These are phyloP conservation scores for Prolemur simus DNA, from an alignment of 2,113 vertebrate genomes.

Conservation along the genomic window DNA sequence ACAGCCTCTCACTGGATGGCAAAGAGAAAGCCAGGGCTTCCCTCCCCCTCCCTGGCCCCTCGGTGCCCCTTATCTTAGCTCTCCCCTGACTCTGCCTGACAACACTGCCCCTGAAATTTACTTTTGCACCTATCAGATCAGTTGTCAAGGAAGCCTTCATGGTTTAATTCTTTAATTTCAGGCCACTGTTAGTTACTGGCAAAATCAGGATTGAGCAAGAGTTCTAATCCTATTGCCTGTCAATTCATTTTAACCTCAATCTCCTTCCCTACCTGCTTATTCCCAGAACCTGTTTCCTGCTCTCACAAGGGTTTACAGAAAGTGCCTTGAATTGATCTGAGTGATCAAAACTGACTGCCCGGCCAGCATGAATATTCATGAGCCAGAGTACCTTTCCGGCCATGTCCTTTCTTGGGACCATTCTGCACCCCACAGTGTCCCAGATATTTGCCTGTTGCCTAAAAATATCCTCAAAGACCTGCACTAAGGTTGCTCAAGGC, in stretches of 20 bases:
- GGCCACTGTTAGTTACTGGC: slow-evolving; percentile 67
- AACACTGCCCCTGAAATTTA: slow-evolving; percentile 58
- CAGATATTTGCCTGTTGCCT: background rate
- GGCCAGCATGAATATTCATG: slow-evolving; percentile 76
- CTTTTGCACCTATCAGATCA: slow-evolving; percentile 46
- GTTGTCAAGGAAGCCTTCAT: slow-evolving; percentile 68
- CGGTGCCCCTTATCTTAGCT: background rate
- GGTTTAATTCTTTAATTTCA: slow-evolving; percentile 81
- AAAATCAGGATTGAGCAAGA: slow-evolving; percentile 72
- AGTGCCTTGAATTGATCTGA: slow-evolving; percentile 70
- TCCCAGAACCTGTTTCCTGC: slow-evolving; percentile 69
- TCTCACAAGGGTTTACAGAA: slow-evolving; percentile 67
- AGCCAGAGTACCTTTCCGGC: background rate
- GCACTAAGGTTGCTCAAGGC: background rate
- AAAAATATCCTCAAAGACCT: background rate
- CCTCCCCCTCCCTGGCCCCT: background rate
- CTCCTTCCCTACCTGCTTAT: slow-evolving; percentile 64
- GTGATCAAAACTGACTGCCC: slow-evolving; percentile 77
- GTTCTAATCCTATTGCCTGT: slow-evolving; percentile 81
- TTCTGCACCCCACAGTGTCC: background rate
- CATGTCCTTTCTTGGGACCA: background rate
- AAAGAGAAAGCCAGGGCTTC: background rate
- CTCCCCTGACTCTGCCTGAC: slow-evolving; percentile 27
- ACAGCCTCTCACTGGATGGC: background rate
- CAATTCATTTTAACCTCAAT: slow-evolving; percentile 79